These are phyloP conservation scores for Erebia palarica DNA, from an alignment of 2,888 invertebrate species.

Conservation along the genomic window DNA sequence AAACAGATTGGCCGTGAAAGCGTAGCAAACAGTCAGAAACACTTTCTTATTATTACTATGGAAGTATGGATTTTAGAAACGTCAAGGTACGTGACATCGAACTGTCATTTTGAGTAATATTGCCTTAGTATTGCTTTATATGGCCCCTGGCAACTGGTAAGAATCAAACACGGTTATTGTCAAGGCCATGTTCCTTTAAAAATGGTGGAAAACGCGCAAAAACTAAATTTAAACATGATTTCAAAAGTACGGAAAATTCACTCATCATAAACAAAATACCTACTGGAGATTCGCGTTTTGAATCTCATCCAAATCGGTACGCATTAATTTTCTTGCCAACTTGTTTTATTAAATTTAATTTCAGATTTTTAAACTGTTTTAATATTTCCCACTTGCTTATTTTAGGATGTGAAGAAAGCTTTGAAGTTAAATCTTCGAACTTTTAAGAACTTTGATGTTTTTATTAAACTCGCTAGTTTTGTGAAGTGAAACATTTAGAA, in stretches of 20 bases:
- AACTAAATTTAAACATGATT: constrained; percentile 17
- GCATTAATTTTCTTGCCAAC: constrained; percentile 35
- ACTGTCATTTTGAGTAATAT: no score
- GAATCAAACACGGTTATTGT: neutral
- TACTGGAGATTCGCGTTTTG: constrained; percentile 27
- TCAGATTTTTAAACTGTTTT: constrained; percentile 4
- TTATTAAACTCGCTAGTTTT: no score
- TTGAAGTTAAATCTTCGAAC: no score
- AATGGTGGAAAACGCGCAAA: neutral
- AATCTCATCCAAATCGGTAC: constrained; percentile 27
- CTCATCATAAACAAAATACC: constrained; percentile 13
- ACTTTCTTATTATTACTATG: no score
- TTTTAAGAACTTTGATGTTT: no score
- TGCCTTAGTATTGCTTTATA: no score
- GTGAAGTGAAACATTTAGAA: no score
- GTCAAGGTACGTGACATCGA: no score
- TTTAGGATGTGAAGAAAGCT: neutral
- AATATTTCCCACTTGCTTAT: neutral
- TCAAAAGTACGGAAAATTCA: constrained; percentile 8
- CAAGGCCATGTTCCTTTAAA: neutral
- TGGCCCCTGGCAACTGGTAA: no score
- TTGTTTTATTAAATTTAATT: constrained; percentile 21
- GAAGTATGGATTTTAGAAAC: no score
- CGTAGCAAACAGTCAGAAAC: no score
- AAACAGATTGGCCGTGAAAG: no score